Conservation (phyloP, 92 coral and sea anemone genomes). For the Nematostella vectensis region DNA sequence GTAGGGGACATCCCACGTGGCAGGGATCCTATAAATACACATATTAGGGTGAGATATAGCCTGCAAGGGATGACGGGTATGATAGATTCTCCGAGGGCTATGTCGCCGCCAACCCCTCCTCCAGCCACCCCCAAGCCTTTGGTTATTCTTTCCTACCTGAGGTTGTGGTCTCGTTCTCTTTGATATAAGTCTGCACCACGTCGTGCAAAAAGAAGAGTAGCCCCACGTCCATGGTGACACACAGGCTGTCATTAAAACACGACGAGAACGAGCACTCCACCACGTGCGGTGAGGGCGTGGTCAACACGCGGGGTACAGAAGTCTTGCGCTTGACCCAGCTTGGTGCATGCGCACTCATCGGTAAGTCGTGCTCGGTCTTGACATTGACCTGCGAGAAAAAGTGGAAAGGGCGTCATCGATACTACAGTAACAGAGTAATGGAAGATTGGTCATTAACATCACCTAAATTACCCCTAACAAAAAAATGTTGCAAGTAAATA, state of each 20-base stretch:
- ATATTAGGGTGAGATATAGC: not conserved
- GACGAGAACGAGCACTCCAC: constrained; percentile 88
- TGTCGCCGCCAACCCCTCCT: no score
- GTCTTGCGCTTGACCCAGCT: constrained; percentile 59
- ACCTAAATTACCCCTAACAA: no score
- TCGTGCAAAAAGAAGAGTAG: constrained; percentile 91
- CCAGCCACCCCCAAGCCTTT: no score
- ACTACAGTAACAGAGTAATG: no score
- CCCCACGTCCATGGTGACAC: constrained; percentile 97
- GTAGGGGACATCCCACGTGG: constrained; percentile 70
- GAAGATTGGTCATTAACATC: no score
- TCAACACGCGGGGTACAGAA: constrained; percentile 26
- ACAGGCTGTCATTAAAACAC: constrained; percentile 89
- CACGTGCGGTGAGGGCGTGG: constrained; percentile 89
- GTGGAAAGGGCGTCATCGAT: not conserved
- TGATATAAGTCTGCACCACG: constrained; percentile 88
- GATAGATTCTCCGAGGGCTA: no score
- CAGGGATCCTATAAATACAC: constrained; percentile 43
- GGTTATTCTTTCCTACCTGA: no score
- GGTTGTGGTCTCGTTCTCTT: constrained; percentile 73
- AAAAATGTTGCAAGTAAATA: no score
- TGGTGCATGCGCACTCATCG: constrained; percentile 68
- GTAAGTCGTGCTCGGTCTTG: constrained; percentile 90
- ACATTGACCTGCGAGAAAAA: constrained; percentile 26
- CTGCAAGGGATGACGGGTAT: no score